Conservation (phyloP, 2,113 vertebrate genomes). For the Alces alces region DNA sequence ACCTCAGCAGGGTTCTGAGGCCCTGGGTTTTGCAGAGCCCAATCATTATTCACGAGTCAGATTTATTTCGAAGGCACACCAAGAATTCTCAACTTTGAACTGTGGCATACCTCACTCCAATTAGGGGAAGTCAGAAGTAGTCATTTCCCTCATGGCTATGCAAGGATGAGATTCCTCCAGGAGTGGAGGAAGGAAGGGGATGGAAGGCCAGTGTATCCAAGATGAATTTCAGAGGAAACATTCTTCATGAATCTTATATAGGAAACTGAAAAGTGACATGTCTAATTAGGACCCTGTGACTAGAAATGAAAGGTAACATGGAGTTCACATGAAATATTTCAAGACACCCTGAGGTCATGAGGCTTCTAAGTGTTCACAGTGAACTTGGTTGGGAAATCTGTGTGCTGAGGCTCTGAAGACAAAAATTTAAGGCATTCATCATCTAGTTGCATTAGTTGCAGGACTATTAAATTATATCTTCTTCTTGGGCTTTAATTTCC, state of each 20-base stretch:
- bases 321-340: conserved; percentile 16
- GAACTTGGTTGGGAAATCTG: neutral
- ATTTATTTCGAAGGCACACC: neutral
- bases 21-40: neutral
- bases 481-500: neutral
- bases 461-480: neutral
- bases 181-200: neutral
- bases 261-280: neutral
- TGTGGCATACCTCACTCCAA: conserved; percentile 17
- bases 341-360: neutral
- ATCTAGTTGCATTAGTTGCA: neutral
- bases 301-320: conserved; percentile 29
- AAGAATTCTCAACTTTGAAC: neutral
- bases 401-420: neutral
- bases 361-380: neutral
- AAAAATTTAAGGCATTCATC: neutral
- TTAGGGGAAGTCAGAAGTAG: conserved; percentile 1
- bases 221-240: neutral
- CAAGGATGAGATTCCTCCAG: neutral
- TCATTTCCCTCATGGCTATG: neutral
- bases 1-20: conserved; percentile 32
- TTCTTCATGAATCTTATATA: conserved; percentile 55
- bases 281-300: conserved; percentile 39
- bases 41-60: conserved; percentile 54
- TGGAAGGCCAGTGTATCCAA: neutral